Evolutionary conservation across 2,888 invertebrate species (phyloP), one percentile per base, ranked within the genome.

Genomic region (Cabera pusaria): DNA sequence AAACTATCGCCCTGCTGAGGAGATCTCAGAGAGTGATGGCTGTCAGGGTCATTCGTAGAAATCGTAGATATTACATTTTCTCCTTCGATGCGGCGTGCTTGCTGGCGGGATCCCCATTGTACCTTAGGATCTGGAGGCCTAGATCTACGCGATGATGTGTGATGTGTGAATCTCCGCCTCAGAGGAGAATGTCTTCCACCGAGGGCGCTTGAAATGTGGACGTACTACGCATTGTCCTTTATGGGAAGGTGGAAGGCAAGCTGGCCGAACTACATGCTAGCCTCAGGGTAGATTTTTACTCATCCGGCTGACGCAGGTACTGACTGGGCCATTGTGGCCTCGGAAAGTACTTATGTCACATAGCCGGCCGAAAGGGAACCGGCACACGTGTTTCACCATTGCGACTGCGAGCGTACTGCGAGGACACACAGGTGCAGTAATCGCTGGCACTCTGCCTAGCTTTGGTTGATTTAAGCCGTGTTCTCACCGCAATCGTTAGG

Each of bases 41-140:
- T 1, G 10, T 23, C 5, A 16, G 23, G 8, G 17, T 22, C 1
- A 22, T 32, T 3, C 16, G 25, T n/a, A 33, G 33, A 11, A 33
- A 39, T 6, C 39, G 39, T n/a, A n/a, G n/a, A n/a, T n/a, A n/a
- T n/a, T n/a, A n/a, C 14, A 33, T 33, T 2, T 6, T 39, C 2
- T 39, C 41, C 3, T 26, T n/a, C 7, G 39, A 33, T 19, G 39
- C 28, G 6, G 23, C 32, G 14, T 23, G 23, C 7, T 8, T 24
- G 1, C 6, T 39, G 6, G 33, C 39, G 1, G 27, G 39, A 1
- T 28, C 39, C n/a, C 19, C 14, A n/a, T n/a, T n/a, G n/a, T n/a
- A 5, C 32, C 39, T 1, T 39, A 33, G 39, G 33, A 39, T n/a
- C 20, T 39, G n/a, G n/a, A n/a, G n/a, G n/a, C n/a, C n/a, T n/a